Evolutionary conservation across 2,797 vertebrate species (phyloP), one percentile per base, ranked within the genome.

Genomic region (Lycodopsis pacificus): DNA sequence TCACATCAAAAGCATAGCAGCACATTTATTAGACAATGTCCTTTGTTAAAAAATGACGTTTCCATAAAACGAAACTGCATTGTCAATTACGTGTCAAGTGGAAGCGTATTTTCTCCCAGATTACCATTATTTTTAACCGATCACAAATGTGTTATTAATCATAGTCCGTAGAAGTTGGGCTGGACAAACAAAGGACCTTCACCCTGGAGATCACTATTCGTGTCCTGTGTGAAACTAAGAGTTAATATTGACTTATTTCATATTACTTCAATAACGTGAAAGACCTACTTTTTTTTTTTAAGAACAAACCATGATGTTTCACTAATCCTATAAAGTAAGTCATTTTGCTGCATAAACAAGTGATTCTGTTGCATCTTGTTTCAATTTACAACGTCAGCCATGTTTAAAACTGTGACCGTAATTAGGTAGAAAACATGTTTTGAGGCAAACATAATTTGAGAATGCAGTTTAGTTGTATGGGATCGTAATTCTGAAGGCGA

Each of bases 1-100:
- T 95, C 94, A 77, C 84, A 91, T 94, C 85, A 92, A 92, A 94
- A 84, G 82, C 88, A 88, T 62, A 85, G 80, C 89, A 74, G 79
- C 82, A 79, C 76, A 84, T 91, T 88, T 93, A 83, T 88, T 86
- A 86, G 64, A 59, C 73, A 14, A 57, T 88, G 88, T 89, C 80
- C 80, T 83, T 83, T 86, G 79, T 84, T 72, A 61, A 65, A 75
- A 79, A 27, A 27, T 44, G 0, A 4, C 1, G 5, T 61, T 22
- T 12, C n/a, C 13, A 61, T 25, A 40, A 36, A 61, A 40, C 0
- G n/a, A 3, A 61, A 61, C 1, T 38, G 20, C 20, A 36, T 0
- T 62, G 13, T 62, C 59, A 62, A 40, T 40, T 1, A 59, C 0
- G 20, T 59, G 20, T 22, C 11, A 0, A 62, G 58, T 0, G 58